These are phyloP conservation scores for Mus minutoides DNA, from an alignment of 2,797 vertebrate genomes.

Conservation along the genomic window DNA sequence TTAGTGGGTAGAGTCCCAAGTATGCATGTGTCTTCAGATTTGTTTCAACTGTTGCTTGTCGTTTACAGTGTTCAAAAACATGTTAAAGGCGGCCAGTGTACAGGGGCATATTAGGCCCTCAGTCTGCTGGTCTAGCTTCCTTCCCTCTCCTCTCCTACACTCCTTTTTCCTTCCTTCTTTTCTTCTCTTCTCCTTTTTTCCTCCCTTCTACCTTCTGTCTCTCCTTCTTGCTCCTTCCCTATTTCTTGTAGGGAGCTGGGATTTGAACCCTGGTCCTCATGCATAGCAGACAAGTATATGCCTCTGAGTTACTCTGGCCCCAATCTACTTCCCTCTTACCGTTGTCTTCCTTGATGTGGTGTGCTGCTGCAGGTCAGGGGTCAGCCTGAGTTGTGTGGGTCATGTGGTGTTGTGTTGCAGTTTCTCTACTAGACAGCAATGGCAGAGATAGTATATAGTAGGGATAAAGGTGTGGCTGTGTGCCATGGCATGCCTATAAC, in stretches of 20 bases:
- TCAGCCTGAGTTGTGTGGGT: neutral
- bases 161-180: neutral
- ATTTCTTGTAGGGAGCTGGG: neutral
- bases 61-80: neutral
- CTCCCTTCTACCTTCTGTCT: neutral
- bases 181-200: neutral
- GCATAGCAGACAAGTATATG: neutral
- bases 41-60: neutral
- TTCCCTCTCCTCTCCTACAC: neutral
- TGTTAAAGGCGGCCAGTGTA: neutral
- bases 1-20: neutral
- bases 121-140: neutral
- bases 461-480: neutral
- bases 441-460: neutral
- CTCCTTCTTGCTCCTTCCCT: neutral
- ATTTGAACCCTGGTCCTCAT: neutral
- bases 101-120: neutral
- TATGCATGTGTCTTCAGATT: neutral
- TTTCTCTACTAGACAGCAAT: neutral
- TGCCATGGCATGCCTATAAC: neutral
- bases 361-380: neutral
- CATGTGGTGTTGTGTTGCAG: neutral
- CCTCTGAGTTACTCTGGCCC: neutral
- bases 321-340: neutral
- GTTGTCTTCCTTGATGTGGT: neutral